A percentile compares a stretch with the other conserved stretches of the same genome.
Conservation (phyloP, 92 coral and sea anemone genomes). For the Nematostella vectensis region DNA sequence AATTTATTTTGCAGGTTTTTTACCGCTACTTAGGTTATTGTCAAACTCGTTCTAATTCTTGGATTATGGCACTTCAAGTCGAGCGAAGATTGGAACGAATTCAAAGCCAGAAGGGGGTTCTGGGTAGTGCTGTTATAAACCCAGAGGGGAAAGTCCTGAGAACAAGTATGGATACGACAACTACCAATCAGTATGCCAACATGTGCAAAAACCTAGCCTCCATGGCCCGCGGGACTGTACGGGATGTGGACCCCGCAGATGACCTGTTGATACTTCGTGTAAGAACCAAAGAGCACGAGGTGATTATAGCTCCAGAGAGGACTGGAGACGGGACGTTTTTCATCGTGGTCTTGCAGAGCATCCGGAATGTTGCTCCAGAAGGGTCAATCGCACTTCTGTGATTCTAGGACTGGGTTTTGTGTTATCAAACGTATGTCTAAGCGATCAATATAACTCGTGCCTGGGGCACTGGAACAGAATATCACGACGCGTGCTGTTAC, state of each 20-base stretch:
- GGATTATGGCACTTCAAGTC: constrained; percentile 45
- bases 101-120: constrained; percentile 52
- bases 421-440: too few species aligned
- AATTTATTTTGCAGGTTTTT: too few species aligned
- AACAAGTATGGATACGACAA: constrained; percentile 39
- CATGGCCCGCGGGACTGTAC: constrained; percentile 48
- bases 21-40: too few species aligned
- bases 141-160: constrained; percentile 49
- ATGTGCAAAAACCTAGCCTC: constrained; percentile 37
- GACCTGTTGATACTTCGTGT: constrained; percentile 51
- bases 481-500: too few species aligned
- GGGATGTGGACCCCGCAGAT: constrained; percentile 63
- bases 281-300: constrained; percentile 49
- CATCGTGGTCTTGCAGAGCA: constrained; percentile 13
- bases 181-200: constrained; percentile 42
- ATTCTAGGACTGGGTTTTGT: too few species aligned
- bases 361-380: constrained; percentile 7
- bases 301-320: constrained; percentile 49
- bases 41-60: too few species aligned
- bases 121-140: constrained; percentile 40
- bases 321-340: constrained; percentile 5
- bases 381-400: too few species aligned
- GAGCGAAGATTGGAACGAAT: constrained; percentile 42
- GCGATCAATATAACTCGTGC: too few species aligned
- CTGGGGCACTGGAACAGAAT: too few species aligned